Evolutionary conservation across 1,140 invertebrate species (phyloP).

Genomic region (Heliconius melpomene): DNA sequence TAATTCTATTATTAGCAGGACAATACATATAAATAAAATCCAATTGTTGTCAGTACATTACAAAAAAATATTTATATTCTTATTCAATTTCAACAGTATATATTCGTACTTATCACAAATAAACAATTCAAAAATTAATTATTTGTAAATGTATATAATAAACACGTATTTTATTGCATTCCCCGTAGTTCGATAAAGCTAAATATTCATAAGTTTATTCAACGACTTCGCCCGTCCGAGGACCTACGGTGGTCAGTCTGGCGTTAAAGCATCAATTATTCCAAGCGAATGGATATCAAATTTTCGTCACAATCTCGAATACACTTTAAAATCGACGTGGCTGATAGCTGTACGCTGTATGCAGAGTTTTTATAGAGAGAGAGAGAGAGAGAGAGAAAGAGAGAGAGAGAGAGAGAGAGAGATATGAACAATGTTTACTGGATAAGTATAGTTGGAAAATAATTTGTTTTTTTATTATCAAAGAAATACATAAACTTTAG

Average conservation of each 20-base stretch:
- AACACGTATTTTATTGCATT: background rate
- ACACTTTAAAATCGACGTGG: background rate
- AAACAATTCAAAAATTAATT: background rate
- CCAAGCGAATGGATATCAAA: background rate
- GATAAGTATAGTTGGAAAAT: too few relatives aligned
- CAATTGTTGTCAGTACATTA: too few relatives aligned
- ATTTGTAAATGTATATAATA: background rate
- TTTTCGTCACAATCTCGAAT: background rate
- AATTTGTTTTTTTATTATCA: too few relatives aligned
- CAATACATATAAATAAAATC: too few relatives aligned
- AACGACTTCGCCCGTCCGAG: conserved; percentile 2
- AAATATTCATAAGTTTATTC: conserved; percentile 11
- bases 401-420: background rate
- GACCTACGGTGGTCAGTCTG: background rate
- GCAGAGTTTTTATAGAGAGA: background rate
- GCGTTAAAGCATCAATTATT: conserved; percentile 12
- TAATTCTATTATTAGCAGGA: too few relatives aligned
- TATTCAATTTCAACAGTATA: too few relatives aligned
- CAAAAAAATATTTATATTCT: too few relatives aligned
- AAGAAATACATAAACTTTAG: too few relatives aligned
- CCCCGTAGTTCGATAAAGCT: background rate
- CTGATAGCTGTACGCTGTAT: background rate
- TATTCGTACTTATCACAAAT: too few relatives aligned
- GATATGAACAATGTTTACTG: background rate
- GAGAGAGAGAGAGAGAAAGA: background rate